Percentiles rank a stretch among this genome's conserved stretches.
phyloP scores from a whole-genome alignment of 1,140 invertebrate genomes.

The Formica exsecta region DNA sequence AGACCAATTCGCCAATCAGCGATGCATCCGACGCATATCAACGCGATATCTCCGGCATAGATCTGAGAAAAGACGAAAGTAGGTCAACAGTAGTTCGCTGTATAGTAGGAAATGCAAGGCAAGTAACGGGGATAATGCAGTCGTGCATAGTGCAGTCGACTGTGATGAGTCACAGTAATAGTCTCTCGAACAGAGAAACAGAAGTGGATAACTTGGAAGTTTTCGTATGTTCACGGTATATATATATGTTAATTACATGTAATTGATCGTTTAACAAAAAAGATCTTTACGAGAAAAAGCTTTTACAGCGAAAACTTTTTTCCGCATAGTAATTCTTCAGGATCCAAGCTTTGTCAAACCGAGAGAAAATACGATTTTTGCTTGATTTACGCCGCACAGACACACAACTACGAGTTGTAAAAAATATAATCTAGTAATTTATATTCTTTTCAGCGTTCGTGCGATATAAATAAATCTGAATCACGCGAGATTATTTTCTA shows the following conservation, averaged over 20 bases:
- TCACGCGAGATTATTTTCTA: slow-evolving; percentile 45
- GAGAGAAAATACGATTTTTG: slow-evolving; percentile 38
- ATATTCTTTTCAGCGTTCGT: not conserved
- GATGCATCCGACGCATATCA: not conserved
- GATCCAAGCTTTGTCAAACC: slow-evolving; percentile 52
- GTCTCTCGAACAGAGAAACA: not conserved
- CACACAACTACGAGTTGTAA: too few relatives aligned
- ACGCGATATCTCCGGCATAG: not conserved
- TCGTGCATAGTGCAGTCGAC: too few relatives aligned
- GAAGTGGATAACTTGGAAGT: slow-evolving; percentile 3
- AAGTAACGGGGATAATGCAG: slow-evolving; percentile 7
- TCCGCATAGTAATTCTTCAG: slow-evolving; percentile 44
- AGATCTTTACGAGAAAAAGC: slow-evolving; percentile 52
- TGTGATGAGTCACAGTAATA: not conserved
- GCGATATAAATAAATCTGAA: not conserved
- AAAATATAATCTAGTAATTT: slow-evolving; percentile 37
- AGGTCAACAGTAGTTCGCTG: not conserved
- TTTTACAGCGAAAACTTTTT: slow-evolving; percentile 65
- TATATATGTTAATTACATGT: slow-evolving; percentile 66
- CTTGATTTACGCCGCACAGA: not conserved
- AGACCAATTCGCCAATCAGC: slow-evolving; percentile 1
- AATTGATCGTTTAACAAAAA: slow-evolving; percentile 65
- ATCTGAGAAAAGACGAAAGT: not conserved
- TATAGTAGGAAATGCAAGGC: slow-evolving; percentile 1
- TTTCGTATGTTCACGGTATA: slow-evolving; percentile 27